A percentile compares a stretch with the other conserved stretches of the same genome.
Conservation (phyloP, 1,140 invertebrate species). For the Wiebesia pumilae region DNA sequence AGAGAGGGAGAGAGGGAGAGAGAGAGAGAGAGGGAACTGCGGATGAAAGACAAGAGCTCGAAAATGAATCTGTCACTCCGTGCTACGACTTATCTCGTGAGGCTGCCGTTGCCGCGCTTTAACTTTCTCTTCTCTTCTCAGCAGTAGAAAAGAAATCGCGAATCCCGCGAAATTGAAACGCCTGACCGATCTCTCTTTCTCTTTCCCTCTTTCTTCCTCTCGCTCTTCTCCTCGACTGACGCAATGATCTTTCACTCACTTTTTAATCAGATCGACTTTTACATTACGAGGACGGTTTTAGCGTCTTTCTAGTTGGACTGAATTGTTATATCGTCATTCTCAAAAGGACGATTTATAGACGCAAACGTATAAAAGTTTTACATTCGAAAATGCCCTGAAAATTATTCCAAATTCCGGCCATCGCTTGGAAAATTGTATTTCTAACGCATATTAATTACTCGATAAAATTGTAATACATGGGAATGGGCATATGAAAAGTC, state of each 20-base stretch:
- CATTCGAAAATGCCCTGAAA: no score
- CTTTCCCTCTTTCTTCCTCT: neutral
- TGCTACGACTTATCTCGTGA: conserved; percentile 57
- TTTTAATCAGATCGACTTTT: conserved; percentile 41
- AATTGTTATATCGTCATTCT: neutral
- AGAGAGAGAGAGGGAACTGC: neutral
- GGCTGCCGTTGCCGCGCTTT: neutral
- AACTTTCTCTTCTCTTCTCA: conserved; percentile 31
- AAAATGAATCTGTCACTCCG: conserved; percentile 70
- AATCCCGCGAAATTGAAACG: conserved; percentile 50
- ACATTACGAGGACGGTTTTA: neutral
- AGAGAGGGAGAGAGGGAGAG: neutral
- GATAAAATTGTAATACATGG: no score
- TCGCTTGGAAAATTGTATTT: no score
- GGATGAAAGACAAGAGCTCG: conserved; percentile 35
- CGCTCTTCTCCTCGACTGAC: neutral
- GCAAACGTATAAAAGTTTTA: neutral
- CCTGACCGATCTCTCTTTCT: conserved; percentile 16
- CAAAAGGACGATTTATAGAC: neutral
- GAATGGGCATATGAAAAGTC: no score
- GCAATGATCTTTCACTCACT: conserved; percentile 17
- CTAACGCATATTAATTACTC: no score
- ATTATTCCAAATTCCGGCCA: no score
- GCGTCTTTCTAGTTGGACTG: neutral
- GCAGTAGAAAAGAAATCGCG: conserved; percentile 11